Conservation (phyloP, 2,113 vertebrate genomes). For the Ceyx margarethae region DNA sequence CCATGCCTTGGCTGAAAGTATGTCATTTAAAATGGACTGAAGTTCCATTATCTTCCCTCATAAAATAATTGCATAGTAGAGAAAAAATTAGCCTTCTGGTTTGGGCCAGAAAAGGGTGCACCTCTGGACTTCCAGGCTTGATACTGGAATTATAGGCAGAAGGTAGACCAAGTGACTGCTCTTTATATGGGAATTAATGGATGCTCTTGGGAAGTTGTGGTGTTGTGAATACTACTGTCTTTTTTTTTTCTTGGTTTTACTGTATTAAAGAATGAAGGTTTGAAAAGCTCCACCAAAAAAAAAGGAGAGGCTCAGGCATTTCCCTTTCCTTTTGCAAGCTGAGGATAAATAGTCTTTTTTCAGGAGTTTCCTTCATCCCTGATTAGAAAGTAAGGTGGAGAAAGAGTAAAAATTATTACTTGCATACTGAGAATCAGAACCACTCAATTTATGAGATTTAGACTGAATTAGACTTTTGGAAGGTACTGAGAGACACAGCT, state of each 20-base stretch:
- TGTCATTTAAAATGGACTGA: background rate
- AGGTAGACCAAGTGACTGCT: constrained; percentile 21
- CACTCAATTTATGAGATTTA: background rate
- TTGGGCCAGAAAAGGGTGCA: background rate
- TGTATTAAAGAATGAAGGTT: constrained; percentile 10
- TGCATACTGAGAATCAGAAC: background rate
- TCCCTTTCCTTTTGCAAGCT: constrained; percentile 29
- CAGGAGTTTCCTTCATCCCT: background rate
- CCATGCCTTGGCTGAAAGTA: background rate
- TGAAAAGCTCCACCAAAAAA: background rate
- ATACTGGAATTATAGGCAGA: constrained; percentile 9
- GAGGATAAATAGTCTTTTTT: constrained; percentile 21
- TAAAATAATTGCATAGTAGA: background rate
- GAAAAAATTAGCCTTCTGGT: background rate
- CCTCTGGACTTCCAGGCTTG: constrained; percentile 28
- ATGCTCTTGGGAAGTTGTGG: constrained; percentile 30
- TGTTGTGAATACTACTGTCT: constrained; percentile 7
- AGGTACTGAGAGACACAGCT: background rate
- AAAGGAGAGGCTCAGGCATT: background rate
- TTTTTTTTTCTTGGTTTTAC: constrained; percentile 57
- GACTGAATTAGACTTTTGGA: background rate
- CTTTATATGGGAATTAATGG: constrained; percentile 35
- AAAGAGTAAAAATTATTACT: background rate
- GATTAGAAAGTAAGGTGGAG: background rate
- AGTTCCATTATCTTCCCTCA: background rate